Conservation (phyloP, 2,888 invertebrate species). For the Acanthosepion esculentum region DNA sequence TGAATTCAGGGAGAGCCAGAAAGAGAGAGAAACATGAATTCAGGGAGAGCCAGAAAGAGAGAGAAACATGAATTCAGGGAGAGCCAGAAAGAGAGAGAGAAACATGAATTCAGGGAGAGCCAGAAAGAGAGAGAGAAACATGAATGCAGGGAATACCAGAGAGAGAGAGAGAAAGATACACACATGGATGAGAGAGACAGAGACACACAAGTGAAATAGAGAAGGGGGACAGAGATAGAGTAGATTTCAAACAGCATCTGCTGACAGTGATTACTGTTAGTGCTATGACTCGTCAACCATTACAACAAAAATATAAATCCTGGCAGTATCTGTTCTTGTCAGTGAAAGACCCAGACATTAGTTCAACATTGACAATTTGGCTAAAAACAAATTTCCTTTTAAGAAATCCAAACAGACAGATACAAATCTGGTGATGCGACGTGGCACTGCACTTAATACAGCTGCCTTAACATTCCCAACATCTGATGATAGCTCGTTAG, state of each 20-base stretch:
- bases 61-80: too few species aligned
- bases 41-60: too few species aligned
- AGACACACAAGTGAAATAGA: neutral
- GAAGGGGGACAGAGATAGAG: neutral
- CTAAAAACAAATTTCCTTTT: neutral
- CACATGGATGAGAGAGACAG: neutral
- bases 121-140: too few species aligned
- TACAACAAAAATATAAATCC: neutral
- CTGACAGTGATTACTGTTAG: neutral
- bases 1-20: too few species aligned
- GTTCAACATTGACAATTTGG: neutral
- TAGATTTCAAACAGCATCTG: neutral
- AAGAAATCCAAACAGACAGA: neutral
- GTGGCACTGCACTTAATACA: neutral
- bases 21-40: too few species aligned
- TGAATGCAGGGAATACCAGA: too few species aligned
- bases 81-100: too few species aligned
- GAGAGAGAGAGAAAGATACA: too few species aligned
- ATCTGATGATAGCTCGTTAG: neutral
- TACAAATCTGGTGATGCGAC: neutral
- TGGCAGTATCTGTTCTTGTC: neutral
- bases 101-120: too few species aligned
- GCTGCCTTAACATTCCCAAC: slow-evolving; percentile 2
- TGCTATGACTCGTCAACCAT: neutral
- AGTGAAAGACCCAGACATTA: neutral